Conservation (phyloP, 2,113 vertebrate species). For the Acrocephalus kingi region DNA sequence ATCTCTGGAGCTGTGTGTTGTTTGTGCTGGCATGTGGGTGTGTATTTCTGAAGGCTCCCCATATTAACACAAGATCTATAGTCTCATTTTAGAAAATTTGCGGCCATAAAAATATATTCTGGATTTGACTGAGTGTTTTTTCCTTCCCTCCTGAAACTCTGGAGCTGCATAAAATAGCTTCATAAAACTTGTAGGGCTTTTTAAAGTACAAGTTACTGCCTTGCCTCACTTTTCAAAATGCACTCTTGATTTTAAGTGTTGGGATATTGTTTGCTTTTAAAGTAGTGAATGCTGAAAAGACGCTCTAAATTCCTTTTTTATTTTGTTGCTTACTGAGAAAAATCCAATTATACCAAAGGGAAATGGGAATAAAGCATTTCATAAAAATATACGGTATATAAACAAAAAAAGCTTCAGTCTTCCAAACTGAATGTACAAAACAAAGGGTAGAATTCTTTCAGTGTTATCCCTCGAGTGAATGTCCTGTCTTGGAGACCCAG, state of each 20-base stretch:
- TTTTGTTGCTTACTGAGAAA: slow-evolving; percentile 23
- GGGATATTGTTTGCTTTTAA: slow-evolving; percentile 8
- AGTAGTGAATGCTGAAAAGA: not conserved
- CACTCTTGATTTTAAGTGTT: not conserved
- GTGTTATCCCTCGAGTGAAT: not conserved
- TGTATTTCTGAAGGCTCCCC: slow-evolving; percentile 17
- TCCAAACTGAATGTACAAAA: not conserved
- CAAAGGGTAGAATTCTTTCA: not conserved
- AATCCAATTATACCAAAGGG: slow-evolving; percentile 14
- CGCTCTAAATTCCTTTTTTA: not conserved
- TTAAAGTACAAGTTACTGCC: slow-evolving; percentile 34
- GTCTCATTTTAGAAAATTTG: slow-evolving; percentile 11
- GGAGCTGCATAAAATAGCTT: not conserved
- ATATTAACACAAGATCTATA: slow-evolving; percentile 26
- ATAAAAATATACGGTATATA: not conserved
- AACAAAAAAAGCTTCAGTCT: not conserved
- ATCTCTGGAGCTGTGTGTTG: not conserved
- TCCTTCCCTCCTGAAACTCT: not conserved
- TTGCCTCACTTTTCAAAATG: slow-evolving; percentile 4
- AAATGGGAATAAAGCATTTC: slow-evolving; percentile 5
- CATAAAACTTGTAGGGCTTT: slow-evolving; percentile 33
- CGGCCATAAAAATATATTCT: not conserved
- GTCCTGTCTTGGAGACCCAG: not conserved
- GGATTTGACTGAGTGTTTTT: not conserved
- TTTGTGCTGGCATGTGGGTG: not conserved